A percentile compares a stretch with the other conserved stretches of the same genome.
phyloP scores from a whole-genome alignment of 2,797 vertebrate species.

The Octomys mimax region DNA sequence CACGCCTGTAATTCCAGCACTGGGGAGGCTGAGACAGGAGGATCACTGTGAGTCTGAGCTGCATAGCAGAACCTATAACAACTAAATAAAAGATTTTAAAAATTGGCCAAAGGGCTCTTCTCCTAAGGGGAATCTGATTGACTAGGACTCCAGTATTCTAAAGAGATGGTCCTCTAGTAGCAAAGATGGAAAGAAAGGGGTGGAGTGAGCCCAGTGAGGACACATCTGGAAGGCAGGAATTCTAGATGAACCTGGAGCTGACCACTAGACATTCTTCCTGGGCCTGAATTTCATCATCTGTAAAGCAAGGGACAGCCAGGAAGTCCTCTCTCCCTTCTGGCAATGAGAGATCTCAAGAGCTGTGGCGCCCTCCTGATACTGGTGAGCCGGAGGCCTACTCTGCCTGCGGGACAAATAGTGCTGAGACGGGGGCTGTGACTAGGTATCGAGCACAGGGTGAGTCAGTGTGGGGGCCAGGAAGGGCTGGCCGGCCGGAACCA shows the following conservation, averaged over 20 bases:
- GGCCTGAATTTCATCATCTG: background rate
- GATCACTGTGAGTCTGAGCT: too few species aligned
- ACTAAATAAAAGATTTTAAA: too few species aligned
- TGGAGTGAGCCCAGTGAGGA: background rate
- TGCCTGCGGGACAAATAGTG: background rate
- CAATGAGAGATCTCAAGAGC: background rate
- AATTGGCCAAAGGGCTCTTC: background rate
- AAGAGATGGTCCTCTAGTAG: background rate
- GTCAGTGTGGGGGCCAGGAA: slow-evolving; percentile 72
- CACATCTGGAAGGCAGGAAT: background rate
- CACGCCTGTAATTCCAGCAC: too few species aligned
- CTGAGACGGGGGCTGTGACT: slow-evolving; percentile 55
- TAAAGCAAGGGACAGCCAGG: background rate
- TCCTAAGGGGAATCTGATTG: background rate
- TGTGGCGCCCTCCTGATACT: background rate
- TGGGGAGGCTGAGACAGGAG: too few species aligned
- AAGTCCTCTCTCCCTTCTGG: background rate
- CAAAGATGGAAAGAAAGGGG: background rate
- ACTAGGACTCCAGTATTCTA: background rate
- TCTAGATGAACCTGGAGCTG: background rate
- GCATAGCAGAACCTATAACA: too few species aligned
- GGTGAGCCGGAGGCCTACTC: background rate
- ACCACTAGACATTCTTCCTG: background rate
- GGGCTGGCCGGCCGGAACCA: slow-evolving; percentile 60
- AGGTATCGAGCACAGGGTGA: slow-evolving; percentile 62